These are phyloP conservation scores for Strix aluco DNA, from an alignment of 2,113 vertebrate genomes.

Conservation along the genomic window DNA sequence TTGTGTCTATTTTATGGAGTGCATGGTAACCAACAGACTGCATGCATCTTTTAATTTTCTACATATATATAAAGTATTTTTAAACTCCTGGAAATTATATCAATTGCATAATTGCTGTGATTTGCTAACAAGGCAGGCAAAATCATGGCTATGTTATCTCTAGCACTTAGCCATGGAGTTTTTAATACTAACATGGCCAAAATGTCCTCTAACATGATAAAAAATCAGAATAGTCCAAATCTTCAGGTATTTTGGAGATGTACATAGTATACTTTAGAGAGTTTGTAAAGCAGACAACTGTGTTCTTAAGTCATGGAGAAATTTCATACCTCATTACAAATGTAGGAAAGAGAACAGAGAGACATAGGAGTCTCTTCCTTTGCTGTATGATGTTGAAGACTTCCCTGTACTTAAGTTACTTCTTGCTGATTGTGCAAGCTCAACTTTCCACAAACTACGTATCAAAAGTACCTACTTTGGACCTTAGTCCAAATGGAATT, in stretches of 20 bases:
- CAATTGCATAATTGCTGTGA: neutral
- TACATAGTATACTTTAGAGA: neutral
- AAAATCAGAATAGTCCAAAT: neutral
- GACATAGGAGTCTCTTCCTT: neutral
- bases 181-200: neutral
- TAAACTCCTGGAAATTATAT: neutral
- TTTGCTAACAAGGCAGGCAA: neutral
- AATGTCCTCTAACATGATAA: neutral
- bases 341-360: neutral
- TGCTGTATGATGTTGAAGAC: neutral
- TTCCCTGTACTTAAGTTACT: neutral
- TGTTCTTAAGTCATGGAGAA: neutral
- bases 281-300: neutral
- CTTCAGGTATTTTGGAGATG: neutral
- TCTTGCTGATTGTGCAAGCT: neutral
- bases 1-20: neutral
- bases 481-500: neutral
- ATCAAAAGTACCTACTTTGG: neutral
- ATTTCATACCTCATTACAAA: neutral
- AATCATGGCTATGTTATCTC: neutral
- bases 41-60: conserved; percentile 29
- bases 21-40: neutral
- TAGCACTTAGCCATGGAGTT: neutral
- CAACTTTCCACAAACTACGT: neutral
- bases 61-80: neutral